A percentile compares a stretch with the other conserved stretches of the same genome.
Conservation (phyloP, 1,140 invertebrate species). For the Leguminivora glycinivorella region DNA sequence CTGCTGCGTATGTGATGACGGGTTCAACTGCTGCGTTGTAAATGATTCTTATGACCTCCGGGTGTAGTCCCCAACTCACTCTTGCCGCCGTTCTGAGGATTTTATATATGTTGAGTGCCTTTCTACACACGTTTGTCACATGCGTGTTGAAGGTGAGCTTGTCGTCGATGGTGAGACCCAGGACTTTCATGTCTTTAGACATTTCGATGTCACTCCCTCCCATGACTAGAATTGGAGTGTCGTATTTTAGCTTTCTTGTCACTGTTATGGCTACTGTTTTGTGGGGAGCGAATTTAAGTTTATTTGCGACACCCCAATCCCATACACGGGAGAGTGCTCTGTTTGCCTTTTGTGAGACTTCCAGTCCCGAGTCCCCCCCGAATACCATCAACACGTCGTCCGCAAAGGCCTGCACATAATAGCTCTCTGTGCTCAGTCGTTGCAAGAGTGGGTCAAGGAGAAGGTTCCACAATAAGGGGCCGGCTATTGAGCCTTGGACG, state of each 20-base stretch:
- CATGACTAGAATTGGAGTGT: not conserved
- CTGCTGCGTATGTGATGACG: constrained; percentile 1
- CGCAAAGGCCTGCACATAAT: not conserved
- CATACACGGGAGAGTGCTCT: not conserved
- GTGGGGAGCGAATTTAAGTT: not conserved
- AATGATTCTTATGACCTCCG: too few species aligned
- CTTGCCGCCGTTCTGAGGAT: too few species aligned
- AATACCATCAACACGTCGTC: not conserved
- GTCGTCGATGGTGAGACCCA: too few species aligned
- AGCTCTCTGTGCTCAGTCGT: not conserved
- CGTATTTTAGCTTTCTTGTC: not conserved
- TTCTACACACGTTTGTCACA: too few species aligned
- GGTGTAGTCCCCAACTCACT: too few species aligned
- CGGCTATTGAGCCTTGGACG: not conserved
- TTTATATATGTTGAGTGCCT: too few species aligned
- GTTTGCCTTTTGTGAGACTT: not conserved
- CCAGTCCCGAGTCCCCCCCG: not conserved
- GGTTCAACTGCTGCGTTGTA: not conserved
- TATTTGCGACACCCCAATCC: constrained; percentile 8
- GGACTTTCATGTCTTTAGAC: not conserved
- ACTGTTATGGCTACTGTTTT: not conserved
- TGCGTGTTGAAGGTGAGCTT: too few species aligned
- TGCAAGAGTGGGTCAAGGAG: not conserved
- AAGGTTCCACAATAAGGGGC: not conserved
- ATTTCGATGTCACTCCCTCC: not conserved